Evolutionary conservation across 2,888 invertebrate genomes (phyloP).

Genomic region (Quadroppia sp.): DNA sequence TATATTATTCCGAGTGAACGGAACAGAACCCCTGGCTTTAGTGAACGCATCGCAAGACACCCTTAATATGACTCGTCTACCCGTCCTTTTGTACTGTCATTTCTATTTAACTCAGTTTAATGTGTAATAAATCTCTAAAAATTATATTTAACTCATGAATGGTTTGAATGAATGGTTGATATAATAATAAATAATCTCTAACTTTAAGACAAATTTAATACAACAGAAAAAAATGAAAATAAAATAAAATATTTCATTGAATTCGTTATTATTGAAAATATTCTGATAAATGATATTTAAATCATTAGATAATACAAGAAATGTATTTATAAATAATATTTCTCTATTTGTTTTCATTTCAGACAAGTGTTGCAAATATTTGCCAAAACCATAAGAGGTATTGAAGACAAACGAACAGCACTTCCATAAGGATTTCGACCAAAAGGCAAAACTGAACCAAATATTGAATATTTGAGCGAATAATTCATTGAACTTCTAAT

Average conservation of each 20-base stretch:
- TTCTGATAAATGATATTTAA: not conserved
- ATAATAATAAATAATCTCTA: not conserved
- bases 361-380: slow-evolving; percentile 9
- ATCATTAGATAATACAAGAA: not conserved
- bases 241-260: not conserved
- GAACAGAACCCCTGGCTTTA: not conserved
- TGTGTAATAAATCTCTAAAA: not conserved
- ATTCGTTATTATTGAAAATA: too few species aligned
- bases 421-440: too few species aligned
- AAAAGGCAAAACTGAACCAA: not conserved
- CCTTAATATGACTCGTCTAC: not conserved
- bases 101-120: not conserved
- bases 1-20: slow-evolving; percentile 12
- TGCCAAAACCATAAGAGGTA: not conserved
- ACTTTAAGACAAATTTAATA: not conserved
- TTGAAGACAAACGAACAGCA: not conserved
- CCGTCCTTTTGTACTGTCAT: not conserved
- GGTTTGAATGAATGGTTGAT: too few species aligned
- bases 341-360: not conserved
- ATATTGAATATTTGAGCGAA: not conserved
- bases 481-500: slow-evolving; percentile 8
- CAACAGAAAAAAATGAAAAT: not conserved
- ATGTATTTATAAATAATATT: not conserved
- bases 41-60: slow-evolving; percentile 7
- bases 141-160: not conserved